Evolutionary conservation across 2,113 vertebrate species (phyloP), one percentile per base, ranked within the genome.

Genomic region (Lophius piscatorius): DNA sequence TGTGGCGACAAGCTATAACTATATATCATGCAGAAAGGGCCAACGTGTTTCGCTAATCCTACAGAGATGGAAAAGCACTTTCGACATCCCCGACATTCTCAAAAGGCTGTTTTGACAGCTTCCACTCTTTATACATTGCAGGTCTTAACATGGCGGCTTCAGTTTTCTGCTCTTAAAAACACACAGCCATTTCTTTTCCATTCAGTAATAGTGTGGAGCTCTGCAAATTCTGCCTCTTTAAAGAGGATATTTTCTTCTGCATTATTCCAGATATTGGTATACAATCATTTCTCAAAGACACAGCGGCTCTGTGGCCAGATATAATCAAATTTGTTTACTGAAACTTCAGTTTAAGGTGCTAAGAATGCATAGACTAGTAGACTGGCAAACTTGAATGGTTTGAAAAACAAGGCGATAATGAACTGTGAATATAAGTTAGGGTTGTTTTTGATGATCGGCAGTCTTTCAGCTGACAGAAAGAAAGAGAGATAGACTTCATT

Each of bases 41-140:
- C 46, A n/a, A 45, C 29, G 50, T 51, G 52, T 62, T 42, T 74
- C 75, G 54, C 52, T 78, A 60, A 24, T 63, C 20, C 22, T 57
- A 0, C 41, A 46, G 35, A 46, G 21, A 78, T 70, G 66, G 67
- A 82, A 81, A 87, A 79, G 24, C 55, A 36, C 54, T 63, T 63
- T 35, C 3, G 22, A 12, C 24, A 23, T 52, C 13, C 17, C 31
- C 2, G 24, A 57, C 40, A 3, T 55, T 59, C 48, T 50, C 16
- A 35, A 46, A 49, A 70, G 36, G 13, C 31, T 63, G 54, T 54
- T 81, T 60, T 74, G 56, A 74, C 62, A 80, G 65, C 54, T 66
- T 70, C 52, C 26, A 49, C 48, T 74, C 52, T 67, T 73, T 51
- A 42, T 33, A 39, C 63, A 39, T 41, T 63, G 34, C 74, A 55